Base-by-base conservation (phyloP, 2,888 invertebrate genomes). In the Tetragonula carbonaria region DNA sequence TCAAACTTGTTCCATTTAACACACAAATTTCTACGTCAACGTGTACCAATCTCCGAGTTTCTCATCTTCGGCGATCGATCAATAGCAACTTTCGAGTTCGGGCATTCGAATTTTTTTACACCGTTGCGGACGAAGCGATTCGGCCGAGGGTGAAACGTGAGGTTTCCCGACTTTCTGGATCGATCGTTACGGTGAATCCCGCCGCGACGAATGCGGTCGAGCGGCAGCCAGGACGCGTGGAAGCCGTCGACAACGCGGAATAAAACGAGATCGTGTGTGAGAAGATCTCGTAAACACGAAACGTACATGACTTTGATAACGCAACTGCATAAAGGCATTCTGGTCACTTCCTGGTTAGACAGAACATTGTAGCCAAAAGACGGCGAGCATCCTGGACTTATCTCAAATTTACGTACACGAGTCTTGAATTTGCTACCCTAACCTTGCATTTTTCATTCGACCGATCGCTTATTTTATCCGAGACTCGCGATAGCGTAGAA, bases 151-250 rank as follows among this genome's bases (percentile, higher is more conserved):
- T 45, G 45, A 68, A 38, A 38, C 51, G 65, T 16, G 50, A 73
- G 53, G 78, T 59, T 65, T 66, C 83, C 28, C 63, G 81, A 86
- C 67, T 77, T 74, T 83, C 59, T 45, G 45, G 74, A 23, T 81
- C 78, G 72, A 59, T 45, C 62, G 65, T 81, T 86, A 80, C 86
- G 83, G 74, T 87, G 80, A 88, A 87, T 80, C 73, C 62, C 51
- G 65, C 28, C 68, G 53, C 51, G 83, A 80, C 70, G 78, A 62
- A 65, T 21, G 62, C 28, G 59, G 59, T 5, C 1, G 28, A 13
- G 2, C 45, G 59, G 55, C 67, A 4, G 71, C 68, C 68, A 59
- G 53, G n/a, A 55, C 74, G 21, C n/a, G 73, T 76, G 33, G 53
- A 73, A 80, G 63, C 18, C 59, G n/a, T 78, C 72, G 53, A 63